Percentiles rank a stretch among this genome's conserved stretches.
Conservation (phyloP, 1,140 invertebrate genomes). For the Arctopsyche grandis region DNA sequence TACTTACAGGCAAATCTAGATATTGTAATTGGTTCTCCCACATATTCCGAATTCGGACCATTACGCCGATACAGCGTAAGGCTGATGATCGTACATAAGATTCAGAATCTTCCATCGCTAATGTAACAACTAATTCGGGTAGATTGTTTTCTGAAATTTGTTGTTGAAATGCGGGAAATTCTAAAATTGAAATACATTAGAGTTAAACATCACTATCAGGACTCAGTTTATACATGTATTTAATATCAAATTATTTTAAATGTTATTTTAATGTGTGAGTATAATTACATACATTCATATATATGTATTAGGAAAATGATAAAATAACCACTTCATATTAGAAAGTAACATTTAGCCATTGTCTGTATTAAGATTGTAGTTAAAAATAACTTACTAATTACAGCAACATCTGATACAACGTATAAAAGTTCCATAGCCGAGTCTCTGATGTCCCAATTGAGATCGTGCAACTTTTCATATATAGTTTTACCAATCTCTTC, state of each 20-base stretch:
- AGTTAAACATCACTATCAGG: neutral
- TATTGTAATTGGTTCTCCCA: slow-evolving; percentile 73
- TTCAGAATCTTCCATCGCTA: slow-evolving; percentile 74
- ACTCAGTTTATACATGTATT: neutral
- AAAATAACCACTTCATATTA: too few relatives aligned
- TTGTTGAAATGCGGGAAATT: slow-evolving; percentile 81
- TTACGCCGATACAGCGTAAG: slow-evolving; percentile 73
- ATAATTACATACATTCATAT: too few relatives aligned
- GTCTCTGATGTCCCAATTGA: slow-evolving; percentile 80
- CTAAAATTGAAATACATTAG: slow-evolving; percentile 62
- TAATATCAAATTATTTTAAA: too few relatives aligned
- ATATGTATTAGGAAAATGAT: too few relatives aligned
- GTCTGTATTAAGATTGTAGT: too few relatives aligned
- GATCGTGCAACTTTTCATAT: slow-evolving; percentile 74
- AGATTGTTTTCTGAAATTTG: slow-evolving; percentile 74
- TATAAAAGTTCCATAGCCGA: slow-evolving; percentile 76
- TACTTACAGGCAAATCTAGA: slow-evolving; percentile 71
- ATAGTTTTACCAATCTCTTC: slow-evolving; percentile 73
- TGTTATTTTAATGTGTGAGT: neutral
- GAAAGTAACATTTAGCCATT: too few relatives aligned
- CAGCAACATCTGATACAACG: slow-evolving; percentile 74
- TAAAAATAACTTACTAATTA: slow-evolving; percentile 69
- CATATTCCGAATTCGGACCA: slow-evolving; percentile 71
- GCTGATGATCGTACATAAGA: slow-evolving; percentile 79
- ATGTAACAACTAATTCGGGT: slow-evolving; percentile 70